Evolutionary conservation across 2,888 invertebrate species (phyloP), one percentile per base, ranked within the genome.

Genomic region (Scaptomyza parva): DNA sequence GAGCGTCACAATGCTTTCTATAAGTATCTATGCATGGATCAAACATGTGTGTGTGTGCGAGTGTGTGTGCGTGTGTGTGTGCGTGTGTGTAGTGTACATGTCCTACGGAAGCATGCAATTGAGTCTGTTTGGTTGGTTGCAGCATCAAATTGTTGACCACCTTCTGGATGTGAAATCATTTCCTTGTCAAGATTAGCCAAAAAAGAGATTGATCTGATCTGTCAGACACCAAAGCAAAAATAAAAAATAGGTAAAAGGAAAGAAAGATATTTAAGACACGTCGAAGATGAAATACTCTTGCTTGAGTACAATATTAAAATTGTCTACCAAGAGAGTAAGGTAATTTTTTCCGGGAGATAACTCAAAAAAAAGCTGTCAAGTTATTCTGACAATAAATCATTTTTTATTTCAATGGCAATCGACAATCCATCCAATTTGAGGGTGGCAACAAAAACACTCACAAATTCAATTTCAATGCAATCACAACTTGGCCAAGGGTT

Each of bases 381-480:
- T 7, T 14, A 24, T 24, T 9, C 22, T 2, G 1, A 11, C 14
- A 26, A 11, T 44, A 11, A 11, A 17, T 44, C 9, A 4, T 30
- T 5, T 5, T 18, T 18, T 12, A 30, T 3, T 6, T 26, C 6
- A 24, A 24, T 28, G 1, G 3, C 6, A 26, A 17, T 17, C 12
- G 33, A 14, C 4, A 35, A 17, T 0, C 14, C 9, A 17, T 17
- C 17, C 8, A 18, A 3, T n/a, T 18, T 9, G 9, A 30, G 47
- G n/a, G 30, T 30, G 39, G 33, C 37, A 44, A 60, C 41, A 71
- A 76, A 76, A 70, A 11, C 71, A 71, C 62, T 71, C 67, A 60
- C 40, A 87, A 82, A 82, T 85, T 87, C 72, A 81, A 82, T 82
- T 82, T 66, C 76, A 76, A 81, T 78, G 75, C 82, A 82, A 82